Evolutionary conservation across 1,140 invertebrate genomes (phyloP).

Genomic region (Oryzaephilus surinamensis): DNA sequence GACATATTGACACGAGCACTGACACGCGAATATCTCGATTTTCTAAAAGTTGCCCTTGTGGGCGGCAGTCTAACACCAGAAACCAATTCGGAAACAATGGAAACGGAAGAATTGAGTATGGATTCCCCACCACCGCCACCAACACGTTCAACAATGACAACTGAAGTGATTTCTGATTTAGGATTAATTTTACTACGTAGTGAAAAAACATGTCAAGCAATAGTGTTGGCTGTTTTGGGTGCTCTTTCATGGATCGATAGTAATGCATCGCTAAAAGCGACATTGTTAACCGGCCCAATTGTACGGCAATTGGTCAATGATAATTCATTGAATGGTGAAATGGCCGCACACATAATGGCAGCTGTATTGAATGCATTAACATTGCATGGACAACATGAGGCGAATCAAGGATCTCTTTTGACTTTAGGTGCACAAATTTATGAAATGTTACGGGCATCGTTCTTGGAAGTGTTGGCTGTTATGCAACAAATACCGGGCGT

Average conservation of each 20-base stretch:
- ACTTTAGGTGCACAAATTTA: conserved; percentile 67
- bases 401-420: conserved; percentile 61
- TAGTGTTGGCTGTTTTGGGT: conserved; percentile 51
- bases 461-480: conserved; percentile 54
- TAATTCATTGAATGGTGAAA: conserved; percentile 48
- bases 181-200: conserved; percentile 52
- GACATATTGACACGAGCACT: conserved; percentile 78
- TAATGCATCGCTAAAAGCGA: conserved; percentile 63
- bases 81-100: conserved; percentile 45
- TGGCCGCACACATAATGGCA: conserved; percentile 59
- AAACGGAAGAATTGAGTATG: conserved; percentile 55
- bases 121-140: conserved; percentile 41
- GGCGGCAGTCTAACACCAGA: conserved; percentile 37
- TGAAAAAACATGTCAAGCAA: conserved; percentile 52
- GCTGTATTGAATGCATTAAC: conserved; percentile 64
- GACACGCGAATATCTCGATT: conserved; percentile 78
- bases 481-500: conserved; percentile 68
- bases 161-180: conserved; percentile 62
- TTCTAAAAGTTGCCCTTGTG: conserved; percentile 57
- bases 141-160: conserved; percentile 44
- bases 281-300: conserved; percentile 53
- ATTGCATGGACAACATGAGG: conserved; percentile 75
- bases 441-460: conserved; percentile 64
- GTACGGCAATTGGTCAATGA: conserved; percentile 48
- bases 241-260: conserved; percentile 82